Base-by-base conservation (phyloP, 2,113 vertebrate species). In the Marcusenius ussheri region DNA sequence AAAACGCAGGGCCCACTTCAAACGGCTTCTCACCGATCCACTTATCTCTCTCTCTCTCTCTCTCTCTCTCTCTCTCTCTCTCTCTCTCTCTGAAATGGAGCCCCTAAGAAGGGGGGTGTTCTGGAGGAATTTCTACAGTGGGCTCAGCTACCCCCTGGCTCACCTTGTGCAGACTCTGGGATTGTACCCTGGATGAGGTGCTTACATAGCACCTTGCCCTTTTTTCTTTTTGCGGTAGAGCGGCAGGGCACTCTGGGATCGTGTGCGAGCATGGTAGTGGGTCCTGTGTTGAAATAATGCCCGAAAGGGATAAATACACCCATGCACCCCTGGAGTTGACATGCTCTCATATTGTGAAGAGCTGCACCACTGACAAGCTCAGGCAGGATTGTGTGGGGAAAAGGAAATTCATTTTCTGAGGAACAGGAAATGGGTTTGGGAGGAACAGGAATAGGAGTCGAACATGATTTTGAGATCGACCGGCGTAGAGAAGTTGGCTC, bases 261-360 rank as follows among this genome's bases (percentile, higher is more conserved):
- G 45, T 49, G 62, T 83, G 50, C 11, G 8, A 51, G 27, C 21
- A 45, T 46, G 87, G 15, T 21, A 83, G 31, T 90, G 88, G 7
- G 47, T 31, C 15, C 49, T 7, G 50, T 92, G 91, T 91, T 92
- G 88, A 89, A 91, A 50, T 89, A 42, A 74, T 83, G 83, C 77
- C 83, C 49, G 62, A 83, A 51, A 91, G 89, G 90, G 88, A 91
- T 92, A 90, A 92, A 93, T 89, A 89, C 62, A 88, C 8, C 89
- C 88, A 88, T 89, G 84, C 62, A 87, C 83, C 35, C 17, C 86
- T n/a, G 53, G 35, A n/a, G 1, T 77, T 56, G 70, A 90, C 86
- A 92, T 91, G 91, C 91, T 92, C 92, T 92, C 93, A 90, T 93
- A 93, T 93, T 92, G 92, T 58, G 83, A 91, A 88, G 86, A 88